Conservation (phyloP, 2,797 vertebrate genomes). For the Delichon dasypus region DNA sequence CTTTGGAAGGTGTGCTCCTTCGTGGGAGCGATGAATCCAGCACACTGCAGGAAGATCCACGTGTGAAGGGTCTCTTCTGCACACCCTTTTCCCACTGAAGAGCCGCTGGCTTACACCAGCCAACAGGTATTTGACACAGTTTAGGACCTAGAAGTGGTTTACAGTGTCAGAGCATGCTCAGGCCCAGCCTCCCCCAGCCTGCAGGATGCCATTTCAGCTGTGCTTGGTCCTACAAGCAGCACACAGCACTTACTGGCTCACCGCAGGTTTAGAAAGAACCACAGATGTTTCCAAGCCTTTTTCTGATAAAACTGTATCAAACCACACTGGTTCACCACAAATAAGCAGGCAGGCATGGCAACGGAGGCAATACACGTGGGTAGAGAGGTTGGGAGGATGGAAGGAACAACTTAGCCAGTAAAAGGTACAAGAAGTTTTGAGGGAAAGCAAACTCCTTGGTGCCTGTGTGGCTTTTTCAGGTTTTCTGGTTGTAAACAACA, state of each 20-base stretch:
- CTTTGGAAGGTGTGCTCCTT: neutral
- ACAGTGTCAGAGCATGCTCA: neutral
- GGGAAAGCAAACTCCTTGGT: neutral
- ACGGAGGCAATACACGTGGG: accelerated
- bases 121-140: accelerated
- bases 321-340: neutral
- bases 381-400: neutral
- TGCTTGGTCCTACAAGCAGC: neutral
- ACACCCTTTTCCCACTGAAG: neutral
- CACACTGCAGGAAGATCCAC: accelerated
- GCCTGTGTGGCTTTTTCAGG: neutral
- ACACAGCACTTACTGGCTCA: neutral
- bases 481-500: neutral
- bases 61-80: neutral
- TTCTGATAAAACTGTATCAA: neutral
- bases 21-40: neutral
- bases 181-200: neutral
- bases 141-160: neutral
- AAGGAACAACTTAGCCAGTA: neutral
- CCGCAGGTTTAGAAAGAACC: neutral
- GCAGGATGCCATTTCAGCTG: neutral
- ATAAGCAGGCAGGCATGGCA: accelerated
- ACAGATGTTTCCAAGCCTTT: neutral
- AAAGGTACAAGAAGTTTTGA: neutral
- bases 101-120: neutral